Evolutionary conservation across 2,888 invertebrate genomes (phyloP), one percentile per base, ranked within the genome.

Genomic region (Coelopa pilipes): DNA sequence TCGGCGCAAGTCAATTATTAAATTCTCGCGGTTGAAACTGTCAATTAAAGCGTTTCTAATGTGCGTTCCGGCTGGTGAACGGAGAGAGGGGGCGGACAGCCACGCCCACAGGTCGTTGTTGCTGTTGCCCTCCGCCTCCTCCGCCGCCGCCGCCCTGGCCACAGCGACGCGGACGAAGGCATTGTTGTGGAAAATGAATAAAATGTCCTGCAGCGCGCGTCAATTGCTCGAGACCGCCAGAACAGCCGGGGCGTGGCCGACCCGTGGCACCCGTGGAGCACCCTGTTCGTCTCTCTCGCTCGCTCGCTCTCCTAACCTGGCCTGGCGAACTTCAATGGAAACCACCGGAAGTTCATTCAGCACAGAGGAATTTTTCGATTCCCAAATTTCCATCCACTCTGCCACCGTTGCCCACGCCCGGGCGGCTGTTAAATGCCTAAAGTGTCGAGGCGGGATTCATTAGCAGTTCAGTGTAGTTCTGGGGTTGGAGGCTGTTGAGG

Each of bases 21-120:
- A 71, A 63, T 63, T 45, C 21, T 63, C 55, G 55, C 55, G 63
- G 63, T 55, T 71, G 34, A 55, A 53, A 65, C 55, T 71, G 65
- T 71, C 71, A 71, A 65, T 71, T 71, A 65, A 71, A 55, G 2
- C 34, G 45, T 70, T 60, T 60, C 60, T 59, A 59, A 60, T 45
- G 53, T 62, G 12, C 46, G 45, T 1, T 15, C 21, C 50, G 4
- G 12, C 60, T 34, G 7, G 2, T 2, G 34, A 7, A 7, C 7
- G 34, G 34, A 34, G 4, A 34, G 34, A 34, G 2, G 34, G 34
- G 34, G 34, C 7, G 34, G 34, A 34, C 34, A 34, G 34, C 24
- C 45, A 34, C 34, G 2, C 34, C 34, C 34, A 34, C 34, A n/a
- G n/a, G n/a, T n/a, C 60, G 60, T 60, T 11, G 13, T 57, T 12